Base-by-base conservation (phyloP, 2,113 vertebrate species). In the Progne subis region DNA sequence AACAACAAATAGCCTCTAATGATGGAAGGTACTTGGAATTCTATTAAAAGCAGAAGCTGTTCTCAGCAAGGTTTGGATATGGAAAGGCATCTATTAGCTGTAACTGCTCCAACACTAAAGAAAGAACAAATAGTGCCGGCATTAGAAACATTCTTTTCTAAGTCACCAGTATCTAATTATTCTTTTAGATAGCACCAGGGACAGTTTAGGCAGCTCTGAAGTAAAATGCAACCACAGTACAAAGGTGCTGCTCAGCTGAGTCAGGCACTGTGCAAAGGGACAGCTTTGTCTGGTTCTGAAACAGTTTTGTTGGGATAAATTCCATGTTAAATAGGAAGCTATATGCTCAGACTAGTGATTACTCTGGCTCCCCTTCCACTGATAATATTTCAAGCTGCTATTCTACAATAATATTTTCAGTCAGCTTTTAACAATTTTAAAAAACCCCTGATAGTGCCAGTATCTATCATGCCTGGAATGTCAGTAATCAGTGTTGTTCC, bases 331-430 rank as follows among this genome's bases (percentile, higher is more conserved):
- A 81, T 47, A 69, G 59, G 44, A 83, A 84, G 25, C 25, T 80
- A 10, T 32, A 83, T 44, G 37, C 84, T 91, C 50, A 81, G 72
- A 72, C 49, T 53, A 15, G 31, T n/a, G 46, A 89, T 91, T 83
- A 78, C n/a, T 65, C 68, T 78, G 84, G 26, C 37, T 84, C 37
- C 57, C 41, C 18, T 78, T 53, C 69, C 56, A 37, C 69, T 57
- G 63, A 81, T 77, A 95, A 88, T 55, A 56, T 57, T 81, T 86
- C 56, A 84, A 84, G 64, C n/a, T 77, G 81, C 32, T 78, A 24
- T 75, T 81, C 43, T 26, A 78, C 37, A 91, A 61, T 10, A 85
- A 44, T 57, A 74, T 59, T 89, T 93, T 87, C 64, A 59, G 67
- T 65, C 52, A 41, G 16, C 31, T 86, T 92, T 77, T 69, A 88